Conservation (phyloP, 2,888 invertebrate genomes). For the Prenolepis imparis region DNA sequence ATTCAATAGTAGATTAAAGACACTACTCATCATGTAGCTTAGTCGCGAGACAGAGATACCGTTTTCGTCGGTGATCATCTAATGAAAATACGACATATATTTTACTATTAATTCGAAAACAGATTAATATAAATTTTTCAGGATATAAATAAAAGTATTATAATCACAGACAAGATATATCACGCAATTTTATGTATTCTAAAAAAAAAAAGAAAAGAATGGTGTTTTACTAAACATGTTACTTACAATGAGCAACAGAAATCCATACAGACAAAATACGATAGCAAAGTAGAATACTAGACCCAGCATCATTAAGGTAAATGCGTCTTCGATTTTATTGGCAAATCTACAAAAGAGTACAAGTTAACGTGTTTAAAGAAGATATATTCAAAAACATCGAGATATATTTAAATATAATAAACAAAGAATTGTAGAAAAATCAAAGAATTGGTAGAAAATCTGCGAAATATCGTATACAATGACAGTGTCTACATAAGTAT, state of each 20-base stretch:
- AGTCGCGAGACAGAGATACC: neutral
- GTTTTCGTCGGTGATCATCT: neutral
- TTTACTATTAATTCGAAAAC: neutral
- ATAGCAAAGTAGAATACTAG: slow-evolving; percentile 49
- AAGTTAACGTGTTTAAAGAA: neutral
- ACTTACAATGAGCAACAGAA: slow-evolving; percentile 49
- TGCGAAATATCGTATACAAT: neutral
- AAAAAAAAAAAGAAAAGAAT: neutral
- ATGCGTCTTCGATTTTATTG: slow-evolving; percentile 36
- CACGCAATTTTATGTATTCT: neutral
- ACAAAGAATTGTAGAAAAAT: neutral
- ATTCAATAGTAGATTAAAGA: slow-evolving; percentile 1
- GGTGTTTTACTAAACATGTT: neutral
- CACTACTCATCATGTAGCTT: neutral
- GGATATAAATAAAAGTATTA: neutral
- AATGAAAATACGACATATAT: neutral
- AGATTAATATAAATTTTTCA: neutral
- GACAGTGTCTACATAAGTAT: neutral
- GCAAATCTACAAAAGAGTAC: slow-evolving; percentile 30
- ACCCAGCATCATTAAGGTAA: slow-evolving; percentile 34
- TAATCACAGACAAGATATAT: neutral
- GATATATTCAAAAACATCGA: neutral
- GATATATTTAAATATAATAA: neutral
- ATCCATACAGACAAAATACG: slow-evolving; percentile 39
- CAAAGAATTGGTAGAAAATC: neutral